These are phyloP conservation scores for Synergus itoensis DNA, from an alignment of 2,888 invertebrate species.

Conservation along the genomic window DNA sequence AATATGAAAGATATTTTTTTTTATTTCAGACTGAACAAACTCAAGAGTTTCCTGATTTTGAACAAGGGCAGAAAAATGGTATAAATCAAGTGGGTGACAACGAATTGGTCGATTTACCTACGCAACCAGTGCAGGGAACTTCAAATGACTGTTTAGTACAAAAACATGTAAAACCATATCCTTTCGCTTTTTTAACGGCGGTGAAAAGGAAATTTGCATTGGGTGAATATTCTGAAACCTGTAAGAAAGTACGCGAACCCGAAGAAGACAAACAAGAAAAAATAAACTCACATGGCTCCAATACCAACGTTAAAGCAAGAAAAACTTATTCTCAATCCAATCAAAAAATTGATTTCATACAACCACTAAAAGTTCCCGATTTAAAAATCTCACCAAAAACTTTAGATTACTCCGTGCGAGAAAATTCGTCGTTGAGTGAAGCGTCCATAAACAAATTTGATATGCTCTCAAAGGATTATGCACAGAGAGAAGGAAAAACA, in stretches of 20 bases:
- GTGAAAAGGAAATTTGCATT: constrained; percentile 80
- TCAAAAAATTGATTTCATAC: constrained; percentile 71
- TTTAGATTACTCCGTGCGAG: constrained; percentile 68
- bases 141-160: constrained; percentile 49
- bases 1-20: constrained; percentile 43
- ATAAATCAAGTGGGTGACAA: constrained; percentile 50
- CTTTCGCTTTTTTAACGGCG: constrained; percentile 82
- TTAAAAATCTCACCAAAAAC: constrained; percentile 74
- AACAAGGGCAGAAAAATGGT: constrained; percentile 56
- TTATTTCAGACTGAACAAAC: constrained; percentile 57
- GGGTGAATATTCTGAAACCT: constrained; percentile 60
- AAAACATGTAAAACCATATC: constrained; percentile 78
- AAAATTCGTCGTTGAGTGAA: constrained; percentile 67
- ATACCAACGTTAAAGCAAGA: constrained; percentile 46
- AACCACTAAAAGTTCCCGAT: constrained; percentile 73
- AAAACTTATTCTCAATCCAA: constrained; percentile 55
- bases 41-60: constrained; percentile 54
- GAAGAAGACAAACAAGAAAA: constrained; percentile 47
- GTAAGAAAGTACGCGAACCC: constrained; percentile 60
- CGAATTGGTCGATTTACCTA: not conserved
- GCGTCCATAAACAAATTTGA: constrained; percentile 62
- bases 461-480: constrained; percentile 55
- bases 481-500: constrained; percentile 63
- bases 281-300: not conserved
- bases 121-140: not conserved